Evolutionary conservation across 2,113 vertebrate species (phyloP), one percentile per base, ranked within the genome.

Genomic region (Sapajus apella): DNA sequence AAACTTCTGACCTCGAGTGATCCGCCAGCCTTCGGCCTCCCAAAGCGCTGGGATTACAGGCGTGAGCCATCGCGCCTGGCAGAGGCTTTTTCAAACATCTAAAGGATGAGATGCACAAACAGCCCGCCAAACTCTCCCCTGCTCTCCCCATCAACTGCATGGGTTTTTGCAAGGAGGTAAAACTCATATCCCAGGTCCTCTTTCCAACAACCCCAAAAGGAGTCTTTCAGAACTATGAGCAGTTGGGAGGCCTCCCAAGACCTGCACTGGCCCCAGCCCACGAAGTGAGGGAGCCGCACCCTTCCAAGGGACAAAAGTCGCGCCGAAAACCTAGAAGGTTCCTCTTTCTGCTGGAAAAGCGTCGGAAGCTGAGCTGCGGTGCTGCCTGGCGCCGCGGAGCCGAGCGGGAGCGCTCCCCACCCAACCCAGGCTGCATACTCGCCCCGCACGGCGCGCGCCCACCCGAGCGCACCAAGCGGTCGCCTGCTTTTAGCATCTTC

Each of bases 281-380:
- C 43, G 0, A 35, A 64, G 88, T 11, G 76, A 84, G 16, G 75
- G 52, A 61, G 73, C 96, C 96, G 80, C 97, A 55, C 97, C 96
- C 96, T 90, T 90, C 84, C 13, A 8, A 75, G 68, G 68, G 77
- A 70, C 64, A 61, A 9, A 45, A 93, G 81, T 81, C 87, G 17
- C 70, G 4, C 82, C 8, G 10, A 10, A 90, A 64, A 72, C 43
- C 2, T 0, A 47, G 76, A 25, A 84, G 95, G 68, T 87, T 95
- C 94, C 89, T 92, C 85, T 90, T 94, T 73, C 81, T 21, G 89
- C 23, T 1, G 30, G 50, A 55, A 73, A 35, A 87, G 16, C 50
- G 76, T 35, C 2, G 61, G 58, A n/a, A 14, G 35, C 73, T 2
- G 8, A 45, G 70, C 37, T 0, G 94, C 47, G 21, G 37, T 0